A percentile compares a stretch with the other conserved stretches of the same genome.
These are phyloP conservation scores for Noctua pronuba DNA, from an alignment of 2,888 invertebrate genomes.

Conservation along the genomic window DNA sequence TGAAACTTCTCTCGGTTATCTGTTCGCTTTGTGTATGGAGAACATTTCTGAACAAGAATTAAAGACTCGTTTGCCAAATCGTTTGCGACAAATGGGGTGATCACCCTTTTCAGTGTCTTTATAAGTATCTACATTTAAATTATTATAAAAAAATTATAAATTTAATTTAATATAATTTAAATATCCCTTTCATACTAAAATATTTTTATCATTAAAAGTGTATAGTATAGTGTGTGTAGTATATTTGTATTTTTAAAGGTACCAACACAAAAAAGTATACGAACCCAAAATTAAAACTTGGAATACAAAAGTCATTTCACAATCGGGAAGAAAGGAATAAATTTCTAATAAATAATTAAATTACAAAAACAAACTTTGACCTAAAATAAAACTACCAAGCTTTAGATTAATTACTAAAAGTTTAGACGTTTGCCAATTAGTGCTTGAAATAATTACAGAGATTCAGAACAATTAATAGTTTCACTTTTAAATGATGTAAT, in stretches of 20 bases:
- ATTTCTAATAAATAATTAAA: slow-evolving; percentile 8
- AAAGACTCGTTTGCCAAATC: slow-evolving; percentile 34
- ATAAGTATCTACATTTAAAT: not conserved
- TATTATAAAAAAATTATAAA: no score
- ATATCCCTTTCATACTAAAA: no score
- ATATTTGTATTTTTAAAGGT: no score
- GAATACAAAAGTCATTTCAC: not conserved
- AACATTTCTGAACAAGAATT: slow-evolving; percentile 33
- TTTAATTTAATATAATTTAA: no score
- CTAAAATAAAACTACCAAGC: not conserved
- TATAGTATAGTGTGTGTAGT: no score
- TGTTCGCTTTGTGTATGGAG: not conserved
- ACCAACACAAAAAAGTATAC: not conserved
- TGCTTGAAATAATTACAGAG: slow-evolving; percentile 26
- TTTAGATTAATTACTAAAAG: slow-evolving; percentile 31
- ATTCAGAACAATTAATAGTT: slow-evolving; percentile 24
- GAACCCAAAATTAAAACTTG: not conserved
- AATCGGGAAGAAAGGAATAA: not conserved
- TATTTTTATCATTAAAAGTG: no score
- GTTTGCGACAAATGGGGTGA: slow-evolving; percentile 9
- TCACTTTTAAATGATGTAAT: not conserved
- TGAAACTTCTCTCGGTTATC: slow-evolving; percentile 38
- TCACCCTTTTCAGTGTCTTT: not conserved
- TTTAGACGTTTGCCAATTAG: slow-evolving; percentile 22
- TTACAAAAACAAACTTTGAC: not conserved